phyloP scores from a whole-genome alignment of 2,797 vertebrate species.

The Gymnopithys bicolor region DNA sequence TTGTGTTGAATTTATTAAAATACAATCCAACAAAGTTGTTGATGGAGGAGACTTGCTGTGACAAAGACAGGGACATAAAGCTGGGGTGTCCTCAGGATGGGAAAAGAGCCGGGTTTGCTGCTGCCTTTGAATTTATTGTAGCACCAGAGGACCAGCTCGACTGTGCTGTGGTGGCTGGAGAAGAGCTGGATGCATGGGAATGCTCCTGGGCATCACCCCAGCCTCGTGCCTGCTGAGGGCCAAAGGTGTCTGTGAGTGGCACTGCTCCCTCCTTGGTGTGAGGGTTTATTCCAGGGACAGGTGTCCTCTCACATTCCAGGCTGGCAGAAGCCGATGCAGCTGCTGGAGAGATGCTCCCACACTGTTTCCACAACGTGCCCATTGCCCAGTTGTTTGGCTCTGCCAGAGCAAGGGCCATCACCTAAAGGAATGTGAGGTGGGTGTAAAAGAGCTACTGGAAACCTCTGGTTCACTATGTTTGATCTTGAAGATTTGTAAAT shows the following conservation, averaged over 20 bases:
- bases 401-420: not conserved
- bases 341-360: not conserved
- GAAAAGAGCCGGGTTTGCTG: not conserved
- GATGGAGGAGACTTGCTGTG: not conserved
- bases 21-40: not conserved
- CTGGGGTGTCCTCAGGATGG: not conserved
- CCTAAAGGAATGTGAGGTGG: not conserved
- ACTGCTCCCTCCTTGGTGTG: fast-evolving
- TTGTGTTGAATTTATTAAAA: conserved; percentile 55
- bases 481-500: not conserved
- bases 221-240: fast-evolving
- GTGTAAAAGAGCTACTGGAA: not conserved
- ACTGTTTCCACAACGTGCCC: fast-evolving
- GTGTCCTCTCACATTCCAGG: not conserved
- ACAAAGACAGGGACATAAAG: not conserved
- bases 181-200: not conserved
- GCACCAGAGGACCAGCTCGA: fast-evolving
- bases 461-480: not conserved
- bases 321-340: fast-evolving
- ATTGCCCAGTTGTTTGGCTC: not conserved
- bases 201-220: not conserved
- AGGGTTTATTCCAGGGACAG: not conserved
- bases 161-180: not conserved
- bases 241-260: not conserved
- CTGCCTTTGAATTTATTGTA: not conserved